phyloP scores from a whole-genome alignment of 1,140 invertebrate species.

The Pseudomyrmex gracilis region DNA sequence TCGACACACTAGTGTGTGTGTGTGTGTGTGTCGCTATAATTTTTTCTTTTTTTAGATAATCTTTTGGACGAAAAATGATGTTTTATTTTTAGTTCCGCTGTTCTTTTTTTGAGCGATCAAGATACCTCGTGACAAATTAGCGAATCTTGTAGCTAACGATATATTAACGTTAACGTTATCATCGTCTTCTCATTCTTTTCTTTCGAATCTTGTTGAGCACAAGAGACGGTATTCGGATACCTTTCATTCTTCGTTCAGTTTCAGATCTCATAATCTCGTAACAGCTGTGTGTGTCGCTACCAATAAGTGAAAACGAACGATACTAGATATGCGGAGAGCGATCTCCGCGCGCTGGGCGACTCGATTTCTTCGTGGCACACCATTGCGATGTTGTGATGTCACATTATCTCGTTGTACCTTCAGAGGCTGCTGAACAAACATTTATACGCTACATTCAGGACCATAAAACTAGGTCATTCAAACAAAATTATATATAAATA shows the following conservation, averaged over 20 bases:
- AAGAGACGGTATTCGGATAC: slow-evolving; percentile 4
- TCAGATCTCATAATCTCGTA: slow-evolving; percentile 6
- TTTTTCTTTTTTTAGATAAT: slow-evolving; percentile 1
- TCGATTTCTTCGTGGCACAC: slow-evolving; percentile 24
- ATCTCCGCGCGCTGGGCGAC: slow-evolving; percentile 46
- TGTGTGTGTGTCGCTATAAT: neutral
- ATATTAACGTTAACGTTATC: neutral
- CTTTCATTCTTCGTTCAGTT: slow-evolving; percentile 30
- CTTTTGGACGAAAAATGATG: neutral
- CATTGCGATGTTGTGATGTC: slow-evolving; percentile 63
- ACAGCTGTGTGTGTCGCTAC: slow-evolving; percentile 18
- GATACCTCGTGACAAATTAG: slow-evolving; percentile 11
- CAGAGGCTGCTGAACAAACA: slow-evolving; percentile 28
- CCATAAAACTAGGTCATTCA: neutral
- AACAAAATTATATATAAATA: neutral
- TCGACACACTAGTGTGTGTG: neutral
- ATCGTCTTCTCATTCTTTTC: slow-evolving; percentile 2
- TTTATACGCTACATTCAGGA: slow-evolving; percentile 1
- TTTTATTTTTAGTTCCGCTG: neutral
- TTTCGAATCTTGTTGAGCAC: neutral
- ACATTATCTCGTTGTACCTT: slow-evolving; percentile 63
- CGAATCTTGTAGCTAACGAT: neutral
- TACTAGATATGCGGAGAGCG: slow-evolving; percentile 31
- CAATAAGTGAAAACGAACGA: slow-evolving; percentile 52
- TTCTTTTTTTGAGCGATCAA: neutral